Base-by-base conservation (phyloP, 37 sponge, comb jelly and placozoan genomes). In the Bolinopsis microptera region DNA sequence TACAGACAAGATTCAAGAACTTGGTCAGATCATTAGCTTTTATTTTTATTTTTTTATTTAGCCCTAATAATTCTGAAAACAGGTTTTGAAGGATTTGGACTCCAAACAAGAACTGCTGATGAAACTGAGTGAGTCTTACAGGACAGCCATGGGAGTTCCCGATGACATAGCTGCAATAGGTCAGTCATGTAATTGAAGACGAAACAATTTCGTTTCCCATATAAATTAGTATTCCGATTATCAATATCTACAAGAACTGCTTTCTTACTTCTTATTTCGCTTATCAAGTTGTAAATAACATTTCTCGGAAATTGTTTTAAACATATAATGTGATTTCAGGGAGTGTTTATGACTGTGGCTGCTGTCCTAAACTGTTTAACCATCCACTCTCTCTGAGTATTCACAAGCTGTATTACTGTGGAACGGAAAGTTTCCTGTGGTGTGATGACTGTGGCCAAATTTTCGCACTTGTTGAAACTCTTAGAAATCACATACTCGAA, bases 361-460 rank as follows among this genome's bases (percentile, higher is more conserved):
- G 90, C 31, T 86, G 90, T 23, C 90, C 90, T 1, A 86, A 86
- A 48, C 41, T 86, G 36, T 86, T 86, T 38, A 3, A 25, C 30
- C 90, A 86, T 27, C 90, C 90, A 9, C 90, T 86, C 5, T 39
- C 48, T 86, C 25, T 28, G 90, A 41, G 28, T 30, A 41, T 48
- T 25, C 90, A 86, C 90, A 39, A 41, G 26, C 90, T 86, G 0
- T 86, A 86, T 34, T 27, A 41, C 26, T 86, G 90, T 39, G 90
- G 90, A 24, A 86, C 41, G 2, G 90, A 86, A 24, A 24, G 38
- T 2, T 86, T 86, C 30, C 61, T 86, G 48, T 86, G 90, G 90
- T 86, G 90, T 40, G 90, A 86, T 86, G 90, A 86, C n/a, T 86
- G 90, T 40, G 90, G 90, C 27, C 90, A 86, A 24, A 48, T 86